phyloP scores from a whole-genome alignment of 2,888 invertebrate genomes.

The Apodemia mormo region DNA sequence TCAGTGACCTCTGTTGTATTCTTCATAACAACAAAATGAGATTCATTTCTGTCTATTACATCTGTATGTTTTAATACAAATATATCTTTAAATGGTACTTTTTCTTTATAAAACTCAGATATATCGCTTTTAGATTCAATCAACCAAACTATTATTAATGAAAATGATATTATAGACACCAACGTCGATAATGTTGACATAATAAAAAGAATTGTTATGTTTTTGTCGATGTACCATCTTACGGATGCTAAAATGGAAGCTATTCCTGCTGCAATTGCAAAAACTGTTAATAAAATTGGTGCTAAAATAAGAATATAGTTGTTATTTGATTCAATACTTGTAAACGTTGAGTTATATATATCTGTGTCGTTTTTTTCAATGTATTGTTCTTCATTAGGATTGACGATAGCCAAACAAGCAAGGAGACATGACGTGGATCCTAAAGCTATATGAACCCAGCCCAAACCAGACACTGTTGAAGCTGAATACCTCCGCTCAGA shows the following conservation, averaged over 20 bases:
- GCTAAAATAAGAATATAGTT: constrained; percentile 68
- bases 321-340: constrained; percentile 36
- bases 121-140: constrained; percentile 62
- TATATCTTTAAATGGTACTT: constrained; percentile 62
- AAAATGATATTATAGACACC: constrained; percentile 68
- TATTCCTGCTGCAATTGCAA: constrained; percentile 74
- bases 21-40: constrained; percentile 62
- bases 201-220: constrained; percentile 83
- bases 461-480: constrained; percentile 84
- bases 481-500: constrained; percentile 86
- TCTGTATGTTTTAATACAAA: constrained; percentile 63
- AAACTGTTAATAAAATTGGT: constrained; percentile 74
- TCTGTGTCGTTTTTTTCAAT: constrained; percentile 29
- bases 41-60: constrained; percentile 59
- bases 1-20: constrained; percentile 46
- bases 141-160: constrained; percentile 69
- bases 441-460: constrained; percentile 83
- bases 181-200: constrained; percentile 78
- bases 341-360: constrained; percentile 38
- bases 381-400: constrained; percentile 47
- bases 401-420: constrained; percentile 76
- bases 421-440: constrained; percentile 81
- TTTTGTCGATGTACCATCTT: constrained; percentile 85
- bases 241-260: constrained; percentile 83
- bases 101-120: constrained; percentile 67